These are phyloP conservation scores for Carterocephalus palaemon DNA, from an alignment of 2,888 invertebrate species.

Conservation along the genomic window DNA sequence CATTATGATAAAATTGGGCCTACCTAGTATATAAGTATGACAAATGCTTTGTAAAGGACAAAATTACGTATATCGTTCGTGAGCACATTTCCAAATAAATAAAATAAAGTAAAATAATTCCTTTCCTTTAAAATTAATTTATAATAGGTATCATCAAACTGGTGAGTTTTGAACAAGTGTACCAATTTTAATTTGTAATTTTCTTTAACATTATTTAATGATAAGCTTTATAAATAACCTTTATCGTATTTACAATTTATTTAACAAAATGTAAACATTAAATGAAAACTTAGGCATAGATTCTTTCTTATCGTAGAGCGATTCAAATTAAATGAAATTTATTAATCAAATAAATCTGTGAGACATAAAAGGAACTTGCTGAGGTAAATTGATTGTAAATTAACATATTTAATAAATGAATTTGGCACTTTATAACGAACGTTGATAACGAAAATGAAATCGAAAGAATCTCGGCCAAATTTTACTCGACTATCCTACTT, in stretches of 20 bases:
- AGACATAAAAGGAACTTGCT: constrained; percentile 53
- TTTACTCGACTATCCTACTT: constrained; percentile 45
- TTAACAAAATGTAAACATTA: constrained; percentile 48
- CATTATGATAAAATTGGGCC: constrained; percentile 77
- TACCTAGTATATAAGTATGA: constrained; percentile 74
- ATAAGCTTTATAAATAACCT: constrained; percentile 39
- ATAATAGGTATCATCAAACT: constrained; percentile 46
- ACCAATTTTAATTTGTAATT: constrained; percentile 46
- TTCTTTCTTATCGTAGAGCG: constrained; percentile 50
- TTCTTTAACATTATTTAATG: constrained; percentile 26
- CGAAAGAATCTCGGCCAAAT: constrained; percentile 67
- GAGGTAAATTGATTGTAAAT: constrained; percentile 52
- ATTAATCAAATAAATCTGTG: constrained; percentile 26
- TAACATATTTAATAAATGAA: constrained; percentile 44
- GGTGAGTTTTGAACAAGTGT: constrained; percentile 57
- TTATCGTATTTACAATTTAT: constrained; percentile 67
- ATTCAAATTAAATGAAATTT: constrained; percentile 33
- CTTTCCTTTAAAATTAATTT: constrained; percentile 48
- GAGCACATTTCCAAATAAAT: constrained; percentile 66
- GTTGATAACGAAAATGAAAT: constrained; percentile 42
- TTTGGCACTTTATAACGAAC: constrained; percentile 68
- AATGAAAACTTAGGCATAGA: constrained; percentile 55
- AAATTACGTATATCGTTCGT: constrained; percentile 70
- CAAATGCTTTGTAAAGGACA: constrained; percentile 68
- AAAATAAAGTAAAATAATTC: constrained; percentile 62